Evolutionary conservation across 1,140 invertebrate genomes (phyloP), one percentile per base, ranked within the genome.

Genomic region (Zaprionus vittiger): DNA sequence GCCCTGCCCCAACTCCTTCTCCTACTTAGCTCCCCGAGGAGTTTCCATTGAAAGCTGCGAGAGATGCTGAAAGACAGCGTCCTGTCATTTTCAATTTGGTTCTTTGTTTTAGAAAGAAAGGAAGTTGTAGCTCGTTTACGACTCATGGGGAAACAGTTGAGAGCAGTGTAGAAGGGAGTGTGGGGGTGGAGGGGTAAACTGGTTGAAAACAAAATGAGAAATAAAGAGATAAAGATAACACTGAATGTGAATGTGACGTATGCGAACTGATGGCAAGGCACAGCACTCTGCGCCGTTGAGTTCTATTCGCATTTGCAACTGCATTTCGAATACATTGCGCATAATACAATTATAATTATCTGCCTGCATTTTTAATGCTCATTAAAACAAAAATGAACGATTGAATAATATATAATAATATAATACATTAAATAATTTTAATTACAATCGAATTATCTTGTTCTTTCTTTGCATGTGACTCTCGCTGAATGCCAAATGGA

Each of bases 71-170:
- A 47, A 56, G 52, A 56, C 77, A 64, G 5, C 24, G 38, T 54
- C 44, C 63, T 67, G 74, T 77, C 75, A 61, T 52, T 70, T 80
- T 78, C 57, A 80, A 78, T 80, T 80, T 78, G 34, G 54, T 52
- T 37, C 31, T 61, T 66, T 67, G 64, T 67, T 67, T 67, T 67
- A 56, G 54, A 41, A 17, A 47, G 64, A 57, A 59, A 44, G 55
- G 38, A 67, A 67, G 64, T 57, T 66, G 64, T 52, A 66, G 37
- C 54, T 59, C 64, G 37, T 67, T 59, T 34, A 54, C 67, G 57
- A 38, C 57, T 68, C 41, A 9, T 4, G 14, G 55, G 41, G 17
- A 38, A 38, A 38, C 37, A 38, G 37, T 14, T 14, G 12, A 38
- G 12, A 14, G 12, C 0, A 38, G 37, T 17, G 41, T 1, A n/a